Conservation (phyloP, 1,140 invertebrate genomes). For the Phortica variegata region DNA sequence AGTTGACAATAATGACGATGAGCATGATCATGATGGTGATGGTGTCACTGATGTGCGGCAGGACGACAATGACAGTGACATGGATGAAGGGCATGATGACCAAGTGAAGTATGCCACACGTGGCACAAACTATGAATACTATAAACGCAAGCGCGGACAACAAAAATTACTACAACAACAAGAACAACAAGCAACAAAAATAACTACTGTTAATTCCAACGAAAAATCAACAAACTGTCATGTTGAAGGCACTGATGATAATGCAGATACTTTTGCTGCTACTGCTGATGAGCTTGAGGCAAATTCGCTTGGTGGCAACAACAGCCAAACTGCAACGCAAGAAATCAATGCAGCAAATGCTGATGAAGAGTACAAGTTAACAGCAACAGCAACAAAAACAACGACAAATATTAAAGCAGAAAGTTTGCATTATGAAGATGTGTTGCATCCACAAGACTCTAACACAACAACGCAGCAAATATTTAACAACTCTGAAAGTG, state of each 20-base stretch:
- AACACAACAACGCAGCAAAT: slow-evolving; percentile 24
- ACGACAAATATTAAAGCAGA: slow-evolving; percentile 28
- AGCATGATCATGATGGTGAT: slow-evolving; percentile 1
- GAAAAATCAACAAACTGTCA: slow-evolving; percentile 13
- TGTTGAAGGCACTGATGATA: slow-evolving; percentile 31
- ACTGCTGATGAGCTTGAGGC: no score
- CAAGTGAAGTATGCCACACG: no score
- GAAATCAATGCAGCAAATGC: no score
- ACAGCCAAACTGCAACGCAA: no score
- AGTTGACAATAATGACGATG: not conserved
- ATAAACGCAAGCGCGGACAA: slow-evolving; percentile 41
- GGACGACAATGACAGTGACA: slow-evolving; percentile 14
- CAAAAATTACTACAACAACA: slow-evolving; percentile 14
- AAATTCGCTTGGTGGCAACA: no score
- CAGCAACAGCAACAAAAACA: slow-evolving; percentile 14
- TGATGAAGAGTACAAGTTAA: no score
- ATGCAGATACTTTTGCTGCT: slow-evolving; percentile 49
- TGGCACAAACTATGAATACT: slow-evolving; percentile 49
- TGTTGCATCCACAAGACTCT: slow-evolving; percentile 23
- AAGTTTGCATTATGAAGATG: slow-evolving; percentile 52
- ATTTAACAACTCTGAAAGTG: slow-evolving; percentile 49
- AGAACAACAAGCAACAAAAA: slow-evolving; percentile 2
- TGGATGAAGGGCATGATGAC: no score
- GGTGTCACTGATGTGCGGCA: slow-evolving; percentile 16
- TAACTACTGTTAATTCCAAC: slow-evolving; percentile 3